phyloP scores from a whole-genome alignment of 2,888 invertebrate genomes.

The Rotaria magnacalcarata region DNA sequence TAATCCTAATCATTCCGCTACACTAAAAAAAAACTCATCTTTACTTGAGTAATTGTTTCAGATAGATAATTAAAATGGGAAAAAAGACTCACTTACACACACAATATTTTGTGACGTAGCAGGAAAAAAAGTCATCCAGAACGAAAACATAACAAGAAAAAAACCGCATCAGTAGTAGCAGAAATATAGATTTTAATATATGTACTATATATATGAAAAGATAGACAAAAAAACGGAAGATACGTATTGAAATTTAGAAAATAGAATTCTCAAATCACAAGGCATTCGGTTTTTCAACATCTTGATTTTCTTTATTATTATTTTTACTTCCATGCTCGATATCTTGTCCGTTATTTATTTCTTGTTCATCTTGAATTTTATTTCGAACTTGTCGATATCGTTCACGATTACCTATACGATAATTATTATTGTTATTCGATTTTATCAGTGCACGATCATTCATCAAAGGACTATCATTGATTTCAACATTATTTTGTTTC shows the following conservation, averaged over 20 bases:
- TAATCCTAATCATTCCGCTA: too few relatives aligned
- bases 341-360: background rate
- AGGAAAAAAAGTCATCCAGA: background rate
- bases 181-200: background rate
- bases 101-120: background rate
- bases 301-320: background rate
- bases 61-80: background rate
- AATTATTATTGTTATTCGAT: background rate
- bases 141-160: background rate
- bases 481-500: background rate
- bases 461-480: too few relatives aligned
- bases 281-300: background rate
- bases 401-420: background rate
- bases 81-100: background rate
- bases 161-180: background rate
- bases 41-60: background rate
- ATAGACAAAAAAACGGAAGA: background rate
- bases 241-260: background rate
- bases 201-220: background rate
- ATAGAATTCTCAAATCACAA: background rate
- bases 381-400: background rate
- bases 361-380: background rate
- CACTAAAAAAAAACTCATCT: background rate
- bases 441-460: too few relatives aligned
- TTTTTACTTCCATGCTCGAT: background rate